These are phyloP conservation scores for Pogonocherus hispidulus DNA, from an alignment of 2,888 invertebrate species.

Conservation along the genomic window DNA sequence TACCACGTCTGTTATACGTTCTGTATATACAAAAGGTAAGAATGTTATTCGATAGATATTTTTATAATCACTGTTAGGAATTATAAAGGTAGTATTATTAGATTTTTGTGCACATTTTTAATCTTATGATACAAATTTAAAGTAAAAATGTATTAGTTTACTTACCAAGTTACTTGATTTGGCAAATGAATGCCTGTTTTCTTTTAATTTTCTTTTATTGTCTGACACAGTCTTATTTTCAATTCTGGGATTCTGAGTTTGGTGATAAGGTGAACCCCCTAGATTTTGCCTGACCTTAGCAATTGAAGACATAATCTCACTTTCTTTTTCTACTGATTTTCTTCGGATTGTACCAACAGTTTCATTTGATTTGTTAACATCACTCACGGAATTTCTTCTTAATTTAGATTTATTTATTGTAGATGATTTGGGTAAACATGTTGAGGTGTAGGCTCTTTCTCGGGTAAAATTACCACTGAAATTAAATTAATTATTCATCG, in stretches of 20 bases:
- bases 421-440: not conserved
- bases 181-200: not conserved
- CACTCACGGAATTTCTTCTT: constrained; percentile 40
- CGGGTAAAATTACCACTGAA: constrained; percentile 3
- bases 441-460: not conserved
- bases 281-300: constrained; percentile 41
- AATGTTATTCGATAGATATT: too few relatives aligned
- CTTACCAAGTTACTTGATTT: constrained; percentile 4
- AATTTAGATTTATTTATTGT: constrained; percentile 10
- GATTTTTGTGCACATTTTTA: too few relatives aligned
- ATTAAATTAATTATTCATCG: not conserved
- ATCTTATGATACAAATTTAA: too few relatives aligned
- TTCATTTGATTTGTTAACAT: constrained; percentile 4
- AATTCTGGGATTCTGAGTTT: not conserved
- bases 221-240: not conserved
- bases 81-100: too few relatives aligned
- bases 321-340: constrained; percentile 39
- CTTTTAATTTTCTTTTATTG: not conserved
- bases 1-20: too few relatives aligned
- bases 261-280: constrained; percentile 37
- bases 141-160: not conserved
- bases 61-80: too few relatives aligned
- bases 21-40: too few relatives aligned
- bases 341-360: constrained; percentile 24
- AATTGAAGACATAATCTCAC: constrained; percentile 37